Conservation (phyloP, 2,888 invertebrate genomes). For the Drosophila formosana region DNA sequence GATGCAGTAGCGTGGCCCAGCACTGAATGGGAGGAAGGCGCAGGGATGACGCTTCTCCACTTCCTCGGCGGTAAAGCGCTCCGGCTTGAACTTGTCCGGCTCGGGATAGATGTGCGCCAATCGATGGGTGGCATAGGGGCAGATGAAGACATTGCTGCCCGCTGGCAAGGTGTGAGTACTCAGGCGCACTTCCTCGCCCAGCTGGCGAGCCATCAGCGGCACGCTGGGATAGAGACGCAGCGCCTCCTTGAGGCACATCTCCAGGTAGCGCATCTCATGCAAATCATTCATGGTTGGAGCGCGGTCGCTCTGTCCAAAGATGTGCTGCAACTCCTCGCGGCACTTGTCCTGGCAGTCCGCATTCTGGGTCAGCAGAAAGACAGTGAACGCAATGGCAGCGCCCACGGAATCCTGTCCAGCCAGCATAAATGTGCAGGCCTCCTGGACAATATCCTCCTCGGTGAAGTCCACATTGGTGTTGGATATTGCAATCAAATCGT, state of each 20-base stretch:
- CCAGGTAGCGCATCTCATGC: conserved; percentile 88
- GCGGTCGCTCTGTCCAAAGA: conserved; percentile 85
- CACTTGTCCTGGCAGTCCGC: conserved; percentile 85
- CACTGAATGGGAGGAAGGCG: conserved; percentile 87
- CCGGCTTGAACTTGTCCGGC: conserved; percentile 87
- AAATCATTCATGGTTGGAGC: conserved; percentile 87
- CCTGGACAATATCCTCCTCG: conserved; percentile 87
- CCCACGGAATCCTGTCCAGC: conserved; percentile 89
- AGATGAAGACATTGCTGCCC: conserved; percentile 86
- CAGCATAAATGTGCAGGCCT: conserved; percentile 88
- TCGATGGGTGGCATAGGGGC: conserved; percentile 87
- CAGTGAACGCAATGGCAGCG: conserved; percentile 87
- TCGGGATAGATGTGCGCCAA: conserved; percentile 86
- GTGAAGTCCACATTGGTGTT: conserved; percentile 86
- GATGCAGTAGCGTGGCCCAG: conserved; percentile 87
- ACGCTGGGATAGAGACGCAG: conserved; percentile 86
- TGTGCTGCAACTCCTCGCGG: conserved; percentile 85
- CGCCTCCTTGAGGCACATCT: conserved; percentile 90
- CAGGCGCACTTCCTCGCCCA: conserved; percentile 84
- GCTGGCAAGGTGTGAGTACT: conserved; percentile 86
- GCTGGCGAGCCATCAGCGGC: conserved; percentile 83
- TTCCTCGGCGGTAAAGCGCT: conserved; percentile 86
- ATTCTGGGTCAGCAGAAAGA: conserved; percentile 87
- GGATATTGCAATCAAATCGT: conserved; percentile 86
- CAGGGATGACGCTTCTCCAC: conserved; percentile 86